A percentile compares a stretch with the other conserved stretches of the same genome.
These are phyloP conservation scores for Caenorhabditis sp. DNA, from an alignment of 2,888 invertebrate species.

Conservation along the genomic window DNA sequence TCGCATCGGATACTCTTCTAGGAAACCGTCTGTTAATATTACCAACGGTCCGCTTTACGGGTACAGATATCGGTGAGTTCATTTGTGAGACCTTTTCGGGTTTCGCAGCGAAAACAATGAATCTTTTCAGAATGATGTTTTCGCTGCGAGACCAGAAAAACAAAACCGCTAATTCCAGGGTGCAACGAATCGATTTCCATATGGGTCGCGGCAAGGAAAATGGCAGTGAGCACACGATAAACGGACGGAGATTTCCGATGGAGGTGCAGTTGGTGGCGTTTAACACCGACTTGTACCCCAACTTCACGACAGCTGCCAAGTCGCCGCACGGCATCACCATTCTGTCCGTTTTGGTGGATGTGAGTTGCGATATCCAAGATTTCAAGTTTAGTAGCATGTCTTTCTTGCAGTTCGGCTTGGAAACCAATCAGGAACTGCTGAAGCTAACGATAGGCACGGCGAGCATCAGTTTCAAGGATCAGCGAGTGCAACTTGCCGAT, in stretches of 20 bases:
- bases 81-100: background rate
- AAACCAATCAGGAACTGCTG: constrained; percentile 74
- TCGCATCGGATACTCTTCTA: constrained; percentile 69
- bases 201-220: constrained; percentile 92
- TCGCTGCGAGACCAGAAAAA: no score
- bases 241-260: constrained; percentile 95
- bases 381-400: background rate
- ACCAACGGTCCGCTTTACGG: constrained; percentile 73
- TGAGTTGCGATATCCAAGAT: constrained; percentile 84
- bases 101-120: background rate
- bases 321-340: constrained; percentile 96
- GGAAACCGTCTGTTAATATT: constrained; percentile 88
- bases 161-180: constrained; percentile 59
- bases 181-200: constrained; percentile 85
- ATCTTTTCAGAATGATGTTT: no score
- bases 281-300: constrained; percentile 96
- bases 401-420: constrained; percentile 67
- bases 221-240: constrained; percentile 97
- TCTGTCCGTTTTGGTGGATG: constrained; percentile 94
- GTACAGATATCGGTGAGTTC: constrained; percentile 70
- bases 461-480: constrained; percentile 65
- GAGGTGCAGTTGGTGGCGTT: constrained; percentile 99
- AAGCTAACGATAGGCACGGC: constrained; percentile 74
- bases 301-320: constrained; percentile 94
- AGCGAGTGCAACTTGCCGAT: constrained; percentile 71